These are phyloP conservation scores for Polyommatus iphigenia DNA, from an alignment of 2,888 invertebrate species.

Conservation along the genomic window DNA sequence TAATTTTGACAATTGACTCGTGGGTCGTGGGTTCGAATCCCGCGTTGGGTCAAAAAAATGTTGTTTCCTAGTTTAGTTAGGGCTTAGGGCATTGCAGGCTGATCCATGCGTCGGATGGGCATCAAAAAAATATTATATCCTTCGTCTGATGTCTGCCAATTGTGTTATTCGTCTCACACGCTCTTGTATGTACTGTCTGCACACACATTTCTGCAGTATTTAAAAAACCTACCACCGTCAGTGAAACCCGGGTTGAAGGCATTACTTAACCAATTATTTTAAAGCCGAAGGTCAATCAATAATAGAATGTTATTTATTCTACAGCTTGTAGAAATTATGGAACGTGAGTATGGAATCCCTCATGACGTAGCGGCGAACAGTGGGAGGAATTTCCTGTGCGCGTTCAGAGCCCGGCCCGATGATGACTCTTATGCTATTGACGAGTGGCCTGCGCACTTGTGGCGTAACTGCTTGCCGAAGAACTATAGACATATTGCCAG, in stretches of 20 bases:
- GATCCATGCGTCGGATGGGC: too few relatives aligned
- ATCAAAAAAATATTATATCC: too few relatives aligned
- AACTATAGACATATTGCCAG: slow-evolving; percentile 86
- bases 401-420: slow-evolving; percentile 90
- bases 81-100: too few relatives aligned
- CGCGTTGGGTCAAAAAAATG: neutral
- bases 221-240: too few relatives aligned
- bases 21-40: neutral
- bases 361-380: slow-evolving; percentile 82
- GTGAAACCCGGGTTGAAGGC: neutral
- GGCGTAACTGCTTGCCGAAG: slow-evolving; percentile 88
- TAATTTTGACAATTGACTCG: neutral
- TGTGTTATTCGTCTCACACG: too few relatives aligned
- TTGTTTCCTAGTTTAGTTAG: too few relatives aligned
- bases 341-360: slow-evolving; percentile 84
- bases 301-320: slow-evolving; percentile 20
- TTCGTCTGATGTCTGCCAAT: too few relatives aligned
- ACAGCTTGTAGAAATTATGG: slow-evolving; percentile 74
- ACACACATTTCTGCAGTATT: too few relatives aligned
- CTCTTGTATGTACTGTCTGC: too few relatives aligned
- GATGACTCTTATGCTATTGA: slow-evolving; percentile 86
- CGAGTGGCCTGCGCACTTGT: slow-evolving; percentile 88
- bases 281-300: neutral
- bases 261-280: neutral
- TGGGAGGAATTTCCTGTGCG: slow-evolving; percentile 85